phyloP scores from a whole-genome alignment of 2,888 invertebrate genomes.

The Odontocolon sp. region DNA sequence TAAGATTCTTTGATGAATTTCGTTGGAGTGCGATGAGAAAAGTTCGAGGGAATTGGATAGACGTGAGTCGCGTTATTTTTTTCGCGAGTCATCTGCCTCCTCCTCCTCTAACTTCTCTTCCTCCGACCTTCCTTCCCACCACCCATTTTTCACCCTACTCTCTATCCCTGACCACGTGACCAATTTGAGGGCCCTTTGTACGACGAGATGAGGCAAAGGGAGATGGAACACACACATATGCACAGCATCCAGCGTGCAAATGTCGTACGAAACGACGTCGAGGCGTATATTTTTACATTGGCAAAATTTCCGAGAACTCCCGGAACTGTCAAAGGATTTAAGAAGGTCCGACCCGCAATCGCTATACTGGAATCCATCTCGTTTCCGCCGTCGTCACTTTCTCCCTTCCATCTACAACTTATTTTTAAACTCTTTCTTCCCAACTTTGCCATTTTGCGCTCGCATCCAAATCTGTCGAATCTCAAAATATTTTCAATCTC shows the following conservation, averaged over 20 bases:
- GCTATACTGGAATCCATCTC: constrained; percentile 69
- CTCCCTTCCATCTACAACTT: constrained; percentile 35
- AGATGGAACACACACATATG: neutral
- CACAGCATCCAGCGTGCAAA: neutral
- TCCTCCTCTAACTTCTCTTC: too few species aligned
- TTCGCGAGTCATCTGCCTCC: constrained; percentile 5
- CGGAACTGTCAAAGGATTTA: constrained; percentile 72
- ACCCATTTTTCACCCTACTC: neutral
- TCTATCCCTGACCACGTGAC: constrained; percentile 10
- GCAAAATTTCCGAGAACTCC: constrained; percentile 73
- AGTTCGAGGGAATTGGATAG: constrained; percentile 12
- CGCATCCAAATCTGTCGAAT: constrained; percentile 6
- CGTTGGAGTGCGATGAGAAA: neutral
- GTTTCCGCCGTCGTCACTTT: constrained; percentile 67
- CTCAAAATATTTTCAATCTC: constrained; percentile 1
- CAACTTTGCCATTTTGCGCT: neutral
- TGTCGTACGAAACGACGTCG: constrained; percentile 46
- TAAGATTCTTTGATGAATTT: constrained; percentile 37
- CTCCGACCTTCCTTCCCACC: neutral
- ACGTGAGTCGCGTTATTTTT: constrained; percentile 28
- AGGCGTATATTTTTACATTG: constrained; percentile 73
- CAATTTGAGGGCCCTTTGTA: constrained; percentile 45
- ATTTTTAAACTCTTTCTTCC: constrained; percentile 56
- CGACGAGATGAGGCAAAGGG: constrained; percentile 2
- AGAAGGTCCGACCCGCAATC: constrained; percentile 67